phyloP scores from a whole-genome alignment of 2,797 vertebrate genomes.

The Tragelaphus eurycerus region DNA sequence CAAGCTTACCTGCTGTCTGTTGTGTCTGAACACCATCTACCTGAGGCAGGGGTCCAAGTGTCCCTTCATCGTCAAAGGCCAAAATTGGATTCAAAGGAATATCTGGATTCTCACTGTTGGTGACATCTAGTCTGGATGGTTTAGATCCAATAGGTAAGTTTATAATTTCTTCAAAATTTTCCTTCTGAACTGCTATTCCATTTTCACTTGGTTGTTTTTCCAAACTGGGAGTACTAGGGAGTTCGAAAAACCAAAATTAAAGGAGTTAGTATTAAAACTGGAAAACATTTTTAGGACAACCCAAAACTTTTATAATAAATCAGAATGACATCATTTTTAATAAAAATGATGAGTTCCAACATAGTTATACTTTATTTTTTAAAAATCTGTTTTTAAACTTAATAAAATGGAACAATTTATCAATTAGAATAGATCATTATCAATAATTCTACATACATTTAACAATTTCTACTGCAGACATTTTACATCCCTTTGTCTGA shows the following conservation, averaged over 20 bases:
- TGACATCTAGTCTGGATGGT: slow-evolving; percentile 88
- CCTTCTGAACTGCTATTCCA: slow-evolving; percentile 87
- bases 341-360: not conserved
- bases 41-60: slow-evolving; percentile 87
- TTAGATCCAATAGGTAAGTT: slow-evolving; percentile 90
- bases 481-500: not conserved
- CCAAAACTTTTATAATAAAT: not conserved
- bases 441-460: not conserved
- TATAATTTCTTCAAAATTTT: slow-evolving; percentile 94
- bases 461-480: not conserved
- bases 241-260: slow-evolving; percentile 17
- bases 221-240: slow-evolving; percentile 47
- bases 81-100: slow-evolving; percentile 89
- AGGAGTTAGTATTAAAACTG: not conserved
- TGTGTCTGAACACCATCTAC: slow-evolving; percentile 90
- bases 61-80: slow-evolving; percentile 94
- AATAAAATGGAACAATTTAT: not conserved
- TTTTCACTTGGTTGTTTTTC: slow-evolving; percentile 89
- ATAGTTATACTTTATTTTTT: not conserved
- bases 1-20: slow-evolving; percentile 90
- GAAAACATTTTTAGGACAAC: not conserved
- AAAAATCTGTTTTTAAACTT: not conserved
- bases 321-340: not conserved
- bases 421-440: not conserved
- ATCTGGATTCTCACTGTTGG: slow-evolving; percentile 85